Evolutionary conservation across 2,797 vertebrate genomes (phyloP).

Genomic region (Aplochiton taeniatus): DNA sequence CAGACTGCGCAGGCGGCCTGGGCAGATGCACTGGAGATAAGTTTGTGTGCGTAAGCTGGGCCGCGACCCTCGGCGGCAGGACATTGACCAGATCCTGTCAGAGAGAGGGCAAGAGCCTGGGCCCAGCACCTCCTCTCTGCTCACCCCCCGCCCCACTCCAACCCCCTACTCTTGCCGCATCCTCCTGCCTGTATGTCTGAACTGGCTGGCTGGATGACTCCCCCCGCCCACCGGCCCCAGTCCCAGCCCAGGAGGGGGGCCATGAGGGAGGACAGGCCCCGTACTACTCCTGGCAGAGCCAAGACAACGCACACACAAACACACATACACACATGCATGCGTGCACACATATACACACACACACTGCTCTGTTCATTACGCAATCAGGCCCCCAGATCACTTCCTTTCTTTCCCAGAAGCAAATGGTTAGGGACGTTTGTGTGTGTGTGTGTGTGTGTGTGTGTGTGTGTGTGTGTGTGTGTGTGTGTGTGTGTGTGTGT

Average conservation of each 20-base stretch:
- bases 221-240: conserved; percentile 50
- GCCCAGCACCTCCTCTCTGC: conserved; percentile 61
- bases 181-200: conserved; percentile 64
- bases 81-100: conserved; percentile 99
- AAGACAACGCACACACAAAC: conserved; percentile 51
- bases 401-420: conserved; percentile 68
- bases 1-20: conserved; percentile 94
- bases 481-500: conserved; percentile 30
- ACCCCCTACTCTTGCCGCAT: conserved; percentile 52
- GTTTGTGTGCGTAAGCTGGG: conserved; percentile 98
- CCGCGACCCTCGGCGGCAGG: conserved; percentile 94
- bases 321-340: conserved; percentile 70
- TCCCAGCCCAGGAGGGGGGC: conserved; percentile 41
- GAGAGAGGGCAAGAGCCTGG: conserved; percentile 85
- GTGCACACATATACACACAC: conserved; percentile 52
- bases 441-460: conserved; percentile 26
- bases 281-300: too few species aligned
- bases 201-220: too few species aligned
- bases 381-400: conserved; percentile 73
- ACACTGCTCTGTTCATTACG: conserved; percentile 46
- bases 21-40: conserved; percentile 97
- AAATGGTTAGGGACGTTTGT: conserved; percentile 64
- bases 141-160: conserved; percentile 43
- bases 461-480: conserved; percentile 28
- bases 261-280: conserved; percentile 67